phyloP scores from a whole-genome alignment of 2,797 vertebrate genomes.

The Sciurus vulgaris region DNA sequence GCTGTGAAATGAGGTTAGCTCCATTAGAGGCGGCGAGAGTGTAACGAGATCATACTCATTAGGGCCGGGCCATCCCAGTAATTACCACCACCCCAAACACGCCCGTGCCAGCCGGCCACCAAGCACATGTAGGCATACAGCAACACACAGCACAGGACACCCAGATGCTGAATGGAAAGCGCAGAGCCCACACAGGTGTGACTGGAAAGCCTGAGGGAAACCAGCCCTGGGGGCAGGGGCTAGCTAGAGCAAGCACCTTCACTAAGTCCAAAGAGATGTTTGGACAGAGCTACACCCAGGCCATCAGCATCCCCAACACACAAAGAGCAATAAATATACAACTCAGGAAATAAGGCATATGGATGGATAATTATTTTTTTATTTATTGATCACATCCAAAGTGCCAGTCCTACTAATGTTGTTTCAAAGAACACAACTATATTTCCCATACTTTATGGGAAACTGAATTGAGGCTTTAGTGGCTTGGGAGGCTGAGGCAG shows the following conservation, averaged over 20 bases:
- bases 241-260: not conserved
- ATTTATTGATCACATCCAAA: slow-evolving; percentile 71
- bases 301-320: not conserved
- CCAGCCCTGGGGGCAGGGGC: not conserved
- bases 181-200: not conserved
- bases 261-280: not conserved
- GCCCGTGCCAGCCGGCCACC: slow-evolving; percentile 57
- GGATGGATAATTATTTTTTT: slow-evolving; percentile 30
- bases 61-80: slow-evolving; percentile 83
- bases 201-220: not conserved
- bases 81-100: slow-evolving; percentile 83
- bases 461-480: not conserved
- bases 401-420: slow-evolving; percentile 3
- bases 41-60: slow-evolving; percentile 86
- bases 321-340: slow-evolving; percentile 40
- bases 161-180: not conserved
- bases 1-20: slow-evolving; percentile 86
- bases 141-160: not conserved
- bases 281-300: not conserved
- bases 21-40: slow-evolving; percentile 84
- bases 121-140: slow-evolving; percentile 42
- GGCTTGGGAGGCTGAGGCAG: too few relatives aligned
- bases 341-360: slow-evolving; percentile 33
- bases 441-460: slow-evolving; percentile 27
- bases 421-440: not conserved